Evolutionary conservation across 92 coral and sea anemone genomes (phyloP).

Genomic region (Pocillopora grandis): DNA sequence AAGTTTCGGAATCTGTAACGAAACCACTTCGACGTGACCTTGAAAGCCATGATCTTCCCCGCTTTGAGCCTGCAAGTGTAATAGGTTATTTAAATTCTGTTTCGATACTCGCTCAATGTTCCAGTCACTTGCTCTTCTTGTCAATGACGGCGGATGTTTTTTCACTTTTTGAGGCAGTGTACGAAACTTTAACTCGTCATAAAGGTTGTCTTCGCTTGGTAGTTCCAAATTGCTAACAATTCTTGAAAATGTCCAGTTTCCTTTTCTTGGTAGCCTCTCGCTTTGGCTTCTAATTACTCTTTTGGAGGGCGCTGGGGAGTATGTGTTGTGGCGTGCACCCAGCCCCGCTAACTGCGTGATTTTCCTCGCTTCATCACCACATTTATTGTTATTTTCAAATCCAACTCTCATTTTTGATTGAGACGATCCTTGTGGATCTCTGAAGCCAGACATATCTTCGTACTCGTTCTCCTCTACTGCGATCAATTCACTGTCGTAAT

Average conservation of each 20-base stretch:
- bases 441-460: constrained; percentile 43
- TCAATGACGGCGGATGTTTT: background rate
- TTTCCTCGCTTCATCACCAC: background rate
- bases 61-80: constrained; percentile 3
- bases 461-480: constrained; percentile 9
- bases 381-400: background rate
- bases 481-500: background rate
- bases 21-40: constrained; percentile 1
- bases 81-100: background rate
- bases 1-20: constrained; percentile 12
- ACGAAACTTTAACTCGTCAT: constrained; percentile 13
- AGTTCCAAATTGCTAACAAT: constrained; percentile 25
- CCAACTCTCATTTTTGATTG: background rate
- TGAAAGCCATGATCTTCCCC: background rate
- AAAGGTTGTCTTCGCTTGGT: background rate
- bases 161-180: background rate
- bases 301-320: constrained; percentile 22
- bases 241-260: constrained; percentile 17
- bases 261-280: background rate
- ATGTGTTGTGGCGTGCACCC: constrained; percentile 14
- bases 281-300: constrained; percentile 27
- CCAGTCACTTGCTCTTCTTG: constrained; percentile 16
- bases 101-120: background rate
- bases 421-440: background rate
- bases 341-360: background rate